These are phyloP conservation scores for Lineus longissimus DNA, from an alignment of 1,140 invertebrate species.

Conservation along the genomic window DNA sequence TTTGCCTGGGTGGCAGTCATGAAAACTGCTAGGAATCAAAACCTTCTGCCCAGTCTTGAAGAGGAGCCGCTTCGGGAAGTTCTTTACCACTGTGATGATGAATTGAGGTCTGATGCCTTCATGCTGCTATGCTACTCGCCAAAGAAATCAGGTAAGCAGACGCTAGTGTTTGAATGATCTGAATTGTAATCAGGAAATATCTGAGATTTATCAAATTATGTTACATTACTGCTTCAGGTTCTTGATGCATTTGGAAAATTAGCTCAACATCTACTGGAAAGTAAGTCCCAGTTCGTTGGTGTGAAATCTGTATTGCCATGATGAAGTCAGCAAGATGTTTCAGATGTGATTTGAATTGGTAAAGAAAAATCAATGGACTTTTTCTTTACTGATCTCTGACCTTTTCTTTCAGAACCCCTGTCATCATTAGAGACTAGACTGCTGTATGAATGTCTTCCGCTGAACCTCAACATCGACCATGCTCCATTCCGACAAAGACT, in stretches of 20 bases:
- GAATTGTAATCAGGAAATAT: not conserved
- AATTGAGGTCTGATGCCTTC: conserved; percentile 10
- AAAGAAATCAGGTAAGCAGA: conserved; percentile 8
- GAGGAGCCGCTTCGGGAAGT: conserved; percentile 1
- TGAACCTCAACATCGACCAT: conserved; percentile 43
- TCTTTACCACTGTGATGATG: conserved; percentile 4
- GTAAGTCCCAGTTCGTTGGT: too few species aligned
- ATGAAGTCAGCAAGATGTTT: too few species aligned
- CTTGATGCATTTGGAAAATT: too few species aligned
- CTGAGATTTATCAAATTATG: too few species aligned
- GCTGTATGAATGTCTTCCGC: conserved; percentile 29
- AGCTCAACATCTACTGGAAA: not conserved
- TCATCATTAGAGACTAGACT: conserved; percentile 27
- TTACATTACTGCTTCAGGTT: too few species aligned
- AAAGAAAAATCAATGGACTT: too few species aligned
- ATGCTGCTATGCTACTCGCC: conserved; percentile 7
- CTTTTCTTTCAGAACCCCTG: conserved; percentile 35
- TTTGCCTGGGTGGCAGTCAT: conserved; percentile 2
- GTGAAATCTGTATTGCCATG: too few species aligned
- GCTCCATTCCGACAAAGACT: conserved; percentile 44
- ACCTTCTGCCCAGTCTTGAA: not conserved
- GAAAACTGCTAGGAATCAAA: conserved; percentile 5
- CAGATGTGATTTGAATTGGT: too few species aligned
- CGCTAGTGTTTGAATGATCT: not conserved
- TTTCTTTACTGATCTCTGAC: too few species aligned